These are phyloP conservation scores for Xiphophorus birchmanni DNA, from an alignment of 2,797 vertebrate genomes.

Conservation along the genomic window DNA sequence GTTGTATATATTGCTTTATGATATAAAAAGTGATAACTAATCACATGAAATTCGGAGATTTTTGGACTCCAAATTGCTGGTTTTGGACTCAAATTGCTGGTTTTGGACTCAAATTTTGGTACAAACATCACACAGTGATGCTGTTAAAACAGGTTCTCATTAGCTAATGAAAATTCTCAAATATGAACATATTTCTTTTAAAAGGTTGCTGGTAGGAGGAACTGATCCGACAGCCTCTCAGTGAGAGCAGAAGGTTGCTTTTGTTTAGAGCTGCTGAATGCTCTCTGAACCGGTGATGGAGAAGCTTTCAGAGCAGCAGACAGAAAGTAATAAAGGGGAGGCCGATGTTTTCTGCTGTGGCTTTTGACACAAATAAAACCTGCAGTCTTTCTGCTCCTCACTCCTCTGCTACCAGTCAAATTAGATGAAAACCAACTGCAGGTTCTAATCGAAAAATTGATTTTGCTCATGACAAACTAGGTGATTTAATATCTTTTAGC, in stretches of 20 bases:
- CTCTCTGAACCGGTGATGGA: conserved; percentile 24
- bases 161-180: not conserved
- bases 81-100: not conserved
- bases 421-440: not conserved
- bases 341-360: conserved; percentile 30
- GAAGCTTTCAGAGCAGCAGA: conserved; percentile 42
- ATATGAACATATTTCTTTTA: not conserved
- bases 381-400: conserved; percentile 6
- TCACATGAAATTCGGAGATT: not conserved
- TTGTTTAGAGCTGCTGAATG: conserved; percentile 9
- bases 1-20: no score
- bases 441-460: not conserved
- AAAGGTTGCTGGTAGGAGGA: not conserved
- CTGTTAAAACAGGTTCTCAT: not conserved
- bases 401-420: conserved; percentile 10
- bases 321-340: conserved; percentile 52
- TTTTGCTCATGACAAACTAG: not conserved
- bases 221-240: not conserved
- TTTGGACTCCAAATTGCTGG: not conserved
- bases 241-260: not conserved
- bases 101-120: not conserved
- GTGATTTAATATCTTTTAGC: not conserved
- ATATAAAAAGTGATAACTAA: not conserved
- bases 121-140: not conserved
- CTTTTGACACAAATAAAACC: conserved; percentile 39